Base-by-base conservation (phyloP, 2,888 invertebrate species). In the Ecdyonurus torrentis region DNA sequence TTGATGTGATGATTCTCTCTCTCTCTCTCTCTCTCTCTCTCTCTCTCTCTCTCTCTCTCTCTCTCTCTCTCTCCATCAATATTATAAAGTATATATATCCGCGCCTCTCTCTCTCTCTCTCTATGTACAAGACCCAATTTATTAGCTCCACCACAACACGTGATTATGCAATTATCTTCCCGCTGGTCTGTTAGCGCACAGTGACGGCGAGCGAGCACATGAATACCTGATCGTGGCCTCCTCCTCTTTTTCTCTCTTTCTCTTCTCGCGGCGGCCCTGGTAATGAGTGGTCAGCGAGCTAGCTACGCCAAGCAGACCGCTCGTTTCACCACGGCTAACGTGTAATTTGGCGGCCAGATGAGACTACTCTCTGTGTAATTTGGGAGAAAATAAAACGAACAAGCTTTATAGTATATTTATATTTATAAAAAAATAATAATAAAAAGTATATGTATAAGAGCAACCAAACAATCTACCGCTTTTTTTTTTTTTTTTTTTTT, bases 341-440 rank as follows among this genome's bases (percentile, higher is more conserved):
- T 55, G 55, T 55, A 55, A 55, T 55, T 55, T 55, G 55, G 55
- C 55, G 55, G 55, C 55, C 55, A 55, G 55, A 55, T 22, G 55
- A 55, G 55, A 22, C 55, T 55, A 7, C 19, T 55, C 22, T 18
- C 3, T 55, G 55, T 55, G 55, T 55, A 55, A 55, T 55, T 55
- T 55, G 55, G 55, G 22, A 18, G 55, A 55, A 22, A 20, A 37
- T 5, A 37, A 37, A 37, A 37, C 37, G 55, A 37, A 37, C 37
- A 37, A 37, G 37, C 37, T 37, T 37, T 37, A 37, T 37, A 37
- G 37, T 37, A 37, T 37, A 10, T 37, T 37, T 37, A 37, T 37
- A 37, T 37, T 10, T 37, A 37, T 37, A 37, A 37, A 37, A 37
- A 37, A 37, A 37, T 37, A 37, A 37, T 37, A 37, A 37, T 10